Evolutionary conservation across 2,797 vertebrate species (phyloP).

Genomic region (Girardinus metallicus): DNA sequence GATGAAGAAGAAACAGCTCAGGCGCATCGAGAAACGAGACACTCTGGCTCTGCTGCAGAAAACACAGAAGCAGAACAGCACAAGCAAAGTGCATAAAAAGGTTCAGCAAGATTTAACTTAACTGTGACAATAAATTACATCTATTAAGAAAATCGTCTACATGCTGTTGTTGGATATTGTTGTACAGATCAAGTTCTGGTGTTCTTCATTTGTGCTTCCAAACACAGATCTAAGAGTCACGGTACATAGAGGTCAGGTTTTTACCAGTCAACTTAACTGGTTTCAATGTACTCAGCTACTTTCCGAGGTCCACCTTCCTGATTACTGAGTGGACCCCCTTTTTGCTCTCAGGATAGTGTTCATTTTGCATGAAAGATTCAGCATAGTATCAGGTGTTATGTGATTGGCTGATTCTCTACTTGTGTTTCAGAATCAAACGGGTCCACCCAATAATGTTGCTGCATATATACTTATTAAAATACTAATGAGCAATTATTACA

Average conservation of each 20-base stretch:
- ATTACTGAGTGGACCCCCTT: background rate
- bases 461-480: background rate
- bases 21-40: constrained; percentile 91
- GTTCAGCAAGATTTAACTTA: constrained; percentile 29
- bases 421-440: background rate
- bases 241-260: background rate
- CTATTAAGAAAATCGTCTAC: constrained; percentile 1
- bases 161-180: background rate
- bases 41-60: constrained; percentile 86
- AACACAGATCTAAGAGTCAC: background rate
- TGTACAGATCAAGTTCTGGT: background rate
- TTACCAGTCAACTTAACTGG: background rate
- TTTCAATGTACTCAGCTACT: background rate
- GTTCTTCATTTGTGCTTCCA: background rate
- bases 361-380: background rate
- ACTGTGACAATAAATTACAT: constrained; percentile 17
- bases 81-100: constrained; percentile 48
- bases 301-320: background rate
- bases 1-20: constrained; percentile 92
- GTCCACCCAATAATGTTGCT: background rate
- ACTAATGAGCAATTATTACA: background rate
- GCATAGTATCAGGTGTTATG: background rate
- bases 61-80: constrained; percentile 57
- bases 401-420: no score
- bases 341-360: background rate